phyloP scores from a whole-genome alignment of 2,888 invertebrate genomes.

The Agriopis leucophaearia region DNA sequence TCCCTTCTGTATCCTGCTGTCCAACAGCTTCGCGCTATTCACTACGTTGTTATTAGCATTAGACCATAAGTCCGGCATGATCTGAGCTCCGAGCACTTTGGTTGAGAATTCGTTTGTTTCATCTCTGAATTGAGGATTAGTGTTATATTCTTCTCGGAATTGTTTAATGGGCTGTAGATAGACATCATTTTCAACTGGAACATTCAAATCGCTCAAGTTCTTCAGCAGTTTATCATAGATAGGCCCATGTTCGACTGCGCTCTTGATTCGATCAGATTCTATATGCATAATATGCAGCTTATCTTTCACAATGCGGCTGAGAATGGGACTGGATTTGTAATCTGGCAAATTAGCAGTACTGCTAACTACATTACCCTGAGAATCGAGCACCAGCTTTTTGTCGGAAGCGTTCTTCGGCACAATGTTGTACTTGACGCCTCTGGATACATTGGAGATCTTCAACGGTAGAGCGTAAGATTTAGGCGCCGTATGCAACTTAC shows the following conservation, averaged over 20 bases:
- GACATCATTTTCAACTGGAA: constrained; percentile 82
- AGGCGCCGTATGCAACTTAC: constrained; percentile 72
- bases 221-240: constrained; percentile 87
- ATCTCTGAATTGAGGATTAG: constrained; percentile 84
- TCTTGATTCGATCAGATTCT: constrained; percentile 86
- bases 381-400: constrained; percentile 80
- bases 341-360: constrained; percentile 81
- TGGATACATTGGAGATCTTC: constrained; percentile 79
- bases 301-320: constrained; percentile 82
- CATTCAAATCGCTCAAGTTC: constrained; percentile 82
- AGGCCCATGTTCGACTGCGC: constrained; percentile 86
- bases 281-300: constrained; percentile 84
- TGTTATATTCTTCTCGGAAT: constrained; percentile 84
- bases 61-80: constrained; percentile 78
- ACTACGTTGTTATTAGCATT: constrained; percentile 76
- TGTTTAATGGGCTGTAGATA: constrained; percentile 85
- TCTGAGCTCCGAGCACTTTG: constrained; percentile 77
- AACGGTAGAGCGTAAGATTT: constrained; percentile 82
- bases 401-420: constrained; percentile 83
- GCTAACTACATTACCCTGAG: constrained; percentile 81
- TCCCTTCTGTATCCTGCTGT: constrained; percentile 79
- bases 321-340: constrained; percentile 78
- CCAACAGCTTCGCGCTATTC: constrained; percentile 73
- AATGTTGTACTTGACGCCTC: constrained; percentile 81
- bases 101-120: constrained; percentile 84